Base-by-base conservation (phyloP, 1,140 invertebrate genomes). In the Drosophila serrata region DNA sequence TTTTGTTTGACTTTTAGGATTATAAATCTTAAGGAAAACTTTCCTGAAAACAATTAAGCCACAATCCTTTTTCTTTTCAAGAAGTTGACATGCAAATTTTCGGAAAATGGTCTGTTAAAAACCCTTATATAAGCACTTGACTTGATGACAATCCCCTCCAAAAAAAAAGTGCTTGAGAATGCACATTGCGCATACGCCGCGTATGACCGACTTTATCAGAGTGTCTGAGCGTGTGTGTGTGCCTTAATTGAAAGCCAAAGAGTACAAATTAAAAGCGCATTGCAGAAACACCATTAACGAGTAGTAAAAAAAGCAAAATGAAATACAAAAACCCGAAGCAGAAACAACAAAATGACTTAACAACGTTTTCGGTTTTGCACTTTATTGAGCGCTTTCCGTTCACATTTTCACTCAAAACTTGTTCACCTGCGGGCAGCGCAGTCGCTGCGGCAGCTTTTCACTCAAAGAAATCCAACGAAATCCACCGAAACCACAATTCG, bases 301-400 rank as follows among this genome's bases (percentile, higher is more conserved):
- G 53, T 39, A 45, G 24, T 4, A 24, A 24, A 58, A 43, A 60
- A 42, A 42, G 43, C 27, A 31, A 53, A 24, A 24, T 24, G 24
- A 24, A 43, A 4, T 24, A 45, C 3, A 24, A 45, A 6, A 43
- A n/a, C n/a, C n/a, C 12, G 15, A n/a, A 27, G 45, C 29, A 22
- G 17, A 35, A 15, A 60, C 48, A 72, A 46, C 43, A 49, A 62
- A 51, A 45, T 65, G 64, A 79, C 80, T 75, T 82, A 79, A 79
- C 77, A 59, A 39, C 46, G 35, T 55, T 31, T 12, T 22, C 60
- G 56, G 56, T 80, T 88, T 88, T 88, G 80, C 84, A 88, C 67
- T 90, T 88, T 80, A 88, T 88, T 88, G 84, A 88, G 84, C 80
- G 64, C 43, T 88, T 87, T 81, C 60, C 51, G 17, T 64, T 74